Conservation (phyloP, 2,113 vertebrate species). For the Parotia lawesii region DNA sequence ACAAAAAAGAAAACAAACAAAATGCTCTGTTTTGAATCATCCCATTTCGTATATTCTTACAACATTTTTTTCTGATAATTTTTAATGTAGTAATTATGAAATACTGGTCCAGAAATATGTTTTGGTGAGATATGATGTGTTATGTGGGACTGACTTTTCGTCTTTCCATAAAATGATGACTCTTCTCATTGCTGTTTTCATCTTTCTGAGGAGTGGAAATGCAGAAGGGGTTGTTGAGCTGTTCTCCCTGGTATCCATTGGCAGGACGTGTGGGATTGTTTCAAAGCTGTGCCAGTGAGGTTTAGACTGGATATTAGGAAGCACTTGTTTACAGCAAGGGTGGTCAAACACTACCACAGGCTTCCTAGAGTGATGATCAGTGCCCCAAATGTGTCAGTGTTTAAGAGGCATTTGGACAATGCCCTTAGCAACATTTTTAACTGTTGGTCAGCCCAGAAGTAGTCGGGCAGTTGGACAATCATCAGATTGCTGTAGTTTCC, state of each 20-base stretch:
- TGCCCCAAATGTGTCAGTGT: neutral
- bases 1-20: neutral
- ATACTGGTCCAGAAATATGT: neutral
- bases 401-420: neutral
- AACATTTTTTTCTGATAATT: neutral
- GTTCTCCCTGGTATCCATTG: neutral
- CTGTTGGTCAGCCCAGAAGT: neutral
- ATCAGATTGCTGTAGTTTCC: neutral
- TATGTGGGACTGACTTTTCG: neutral
- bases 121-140: neutral
- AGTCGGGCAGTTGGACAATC: neutral
- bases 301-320: neutral
- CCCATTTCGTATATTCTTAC: neutral
- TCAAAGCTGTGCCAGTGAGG: neutral
- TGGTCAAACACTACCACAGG: neutral
- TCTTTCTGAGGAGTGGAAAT: neutral
- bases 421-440: neutral
- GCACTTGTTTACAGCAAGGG: neutral
- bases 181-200: neutral
- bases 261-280: neutral
- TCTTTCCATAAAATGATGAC: neutral
- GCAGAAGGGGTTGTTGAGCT: neutral
- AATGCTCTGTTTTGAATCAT: neutral
- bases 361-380: rapidly evolving
- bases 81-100: neutral